Percentiles rank a stretch among this genome's conserved stretches.
Conservation (phyloP, 2,797 vertebrate genomes). For the Fistularia tabacaria region DNA sequence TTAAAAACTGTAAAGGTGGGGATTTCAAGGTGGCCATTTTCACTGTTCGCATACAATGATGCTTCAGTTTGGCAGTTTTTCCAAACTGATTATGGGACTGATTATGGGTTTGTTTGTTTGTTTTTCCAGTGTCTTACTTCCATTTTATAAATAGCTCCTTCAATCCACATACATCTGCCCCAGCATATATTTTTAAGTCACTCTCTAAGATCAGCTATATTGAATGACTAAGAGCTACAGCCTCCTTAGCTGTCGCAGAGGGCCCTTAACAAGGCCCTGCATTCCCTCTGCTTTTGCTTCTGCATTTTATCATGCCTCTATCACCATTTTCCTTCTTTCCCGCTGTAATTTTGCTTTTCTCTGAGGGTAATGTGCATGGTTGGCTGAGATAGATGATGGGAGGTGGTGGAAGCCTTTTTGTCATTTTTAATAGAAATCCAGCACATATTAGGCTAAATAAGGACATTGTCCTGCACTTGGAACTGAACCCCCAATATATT, state of each 20-base stretch:
- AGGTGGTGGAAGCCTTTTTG: constrained; percentile 18
- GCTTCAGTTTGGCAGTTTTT: too few species aligned
- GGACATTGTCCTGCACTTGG: constrained; percentile 9
- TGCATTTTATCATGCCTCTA: constrained; percentile 30
- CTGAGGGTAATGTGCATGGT: constrained; percentile 31
- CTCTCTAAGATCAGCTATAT: constrained; percentile 35
- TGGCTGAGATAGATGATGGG: constrained; percentile 6
- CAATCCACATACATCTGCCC: constrained; percentile 2
- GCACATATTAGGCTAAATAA: constrained; percentile 10
- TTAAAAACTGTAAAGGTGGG: too few species aligned
- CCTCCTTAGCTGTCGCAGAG: constrained; percentile 52
- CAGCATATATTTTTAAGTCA: constrained; percentile 8
- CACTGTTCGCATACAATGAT: too few species aligned
- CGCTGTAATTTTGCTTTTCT: constrained; percentile 36
- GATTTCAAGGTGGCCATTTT: too few species aligned
- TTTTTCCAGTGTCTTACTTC: too few species aligned
- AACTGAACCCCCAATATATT: constrained; percentile 4
- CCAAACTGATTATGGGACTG: too few species aligned
- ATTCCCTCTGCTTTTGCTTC: constrained; percentile 46
- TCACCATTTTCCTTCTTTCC: constrained; percentile 15
- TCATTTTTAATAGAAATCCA: constrained; percentile 22
- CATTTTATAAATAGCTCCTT: neutral
- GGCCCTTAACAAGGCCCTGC: constrained; percentile 60
- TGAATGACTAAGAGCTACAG: constrained; percentile 54
- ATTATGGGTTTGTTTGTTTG: too few species aligned